A percentile compares a stretch with the other conserved stretches of the same genome.
phyloP scores from a whole-genome alignment of 2,797 vertebrate species.

The Centroberyx gerrardi region DNA sequence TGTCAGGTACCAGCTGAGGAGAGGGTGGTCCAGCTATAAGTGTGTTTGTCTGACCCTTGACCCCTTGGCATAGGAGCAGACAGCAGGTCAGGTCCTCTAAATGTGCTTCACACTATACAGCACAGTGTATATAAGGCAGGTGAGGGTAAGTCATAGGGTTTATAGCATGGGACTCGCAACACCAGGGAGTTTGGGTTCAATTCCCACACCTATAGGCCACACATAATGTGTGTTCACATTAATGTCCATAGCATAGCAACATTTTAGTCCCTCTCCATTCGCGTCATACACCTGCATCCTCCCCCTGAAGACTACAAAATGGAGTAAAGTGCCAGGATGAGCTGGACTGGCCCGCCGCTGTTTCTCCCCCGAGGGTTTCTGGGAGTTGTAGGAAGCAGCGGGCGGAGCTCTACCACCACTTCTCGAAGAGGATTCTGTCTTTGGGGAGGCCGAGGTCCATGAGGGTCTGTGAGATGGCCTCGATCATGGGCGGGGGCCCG shows the following conservation, averaged over 20 bases:
- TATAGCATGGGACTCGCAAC: slow-evolving; percentile 6
- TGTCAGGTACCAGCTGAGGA: slow-evolving; percentile 32
- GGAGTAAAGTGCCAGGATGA: neutral
- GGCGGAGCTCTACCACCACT: slow-evolving; percentile 93
- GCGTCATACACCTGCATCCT: neutral
- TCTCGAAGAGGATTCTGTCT: slow-evolving; percentile 93
- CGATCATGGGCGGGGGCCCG: slow-evolving; percentile 96
- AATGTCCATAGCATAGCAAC: slow-evolving; percentile 23
- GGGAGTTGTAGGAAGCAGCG: neutral
- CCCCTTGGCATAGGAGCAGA: neutral
- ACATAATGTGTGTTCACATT: neutral
- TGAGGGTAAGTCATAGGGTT: no score
- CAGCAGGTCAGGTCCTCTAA: neutral
- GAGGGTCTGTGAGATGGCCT: slow-evolving; percentile 90
- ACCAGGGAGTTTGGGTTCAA: slow-evolving; percentile 21
- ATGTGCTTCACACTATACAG: neutral
- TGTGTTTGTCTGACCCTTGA: neutral
- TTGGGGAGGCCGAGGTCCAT: slow-evolving; percentile 83
- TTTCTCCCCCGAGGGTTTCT: neutral
- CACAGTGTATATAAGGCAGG: neutral
- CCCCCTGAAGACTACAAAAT: neutral
- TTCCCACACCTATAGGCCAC: slow-evolving; percentile 7
- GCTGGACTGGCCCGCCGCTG: no score
- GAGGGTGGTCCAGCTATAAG: neutral
- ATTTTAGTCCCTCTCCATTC: slow-evolving; percentile 34